These are phyloP conservation scores for Aphidoletes aphidimyza DNA, from an alignment of 2,888 invertebrate species.

Conservation along the genomic window DNA sequence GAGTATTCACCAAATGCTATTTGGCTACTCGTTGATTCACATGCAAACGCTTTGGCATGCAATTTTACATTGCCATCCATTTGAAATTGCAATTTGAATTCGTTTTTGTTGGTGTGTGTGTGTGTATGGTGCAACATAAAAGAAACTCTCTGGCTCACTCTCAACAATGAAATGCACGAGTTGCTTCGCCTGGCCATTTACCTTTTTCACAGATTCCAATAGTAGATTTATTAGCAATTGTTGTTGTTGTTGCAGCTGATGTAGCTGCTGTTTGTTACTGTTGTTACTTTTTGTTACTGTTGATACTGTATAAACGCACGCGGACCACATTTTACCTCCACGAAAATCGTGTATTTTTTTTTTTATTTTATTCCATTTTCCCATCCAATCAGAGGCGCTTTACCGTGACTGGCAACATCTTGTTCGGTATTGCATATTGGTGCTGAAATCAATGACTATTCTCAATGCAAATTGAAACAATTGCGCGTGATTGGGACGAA, in stretches of 20 bases:
- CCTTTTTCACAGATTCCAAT: constrained; percentile 23
- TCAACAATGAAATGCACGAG: constrained; percentile 36
- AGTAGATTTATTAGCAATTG: background rate
- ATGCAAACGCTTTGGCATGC: background rate
- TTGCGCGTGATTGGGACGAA: constrained; percentile 1
- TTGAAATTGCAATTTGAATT: no score
- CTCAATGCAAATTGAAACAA: constrained; percentile 36
- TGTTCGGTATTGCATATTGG: background rate
- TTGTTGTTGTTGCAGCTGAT: background rate
- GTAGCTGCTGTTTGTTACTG: no score
- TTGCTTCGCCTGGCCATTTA: constrained; percentile 4
- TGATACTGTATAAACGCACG: background rate
- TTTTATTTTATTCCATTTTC: background rate
- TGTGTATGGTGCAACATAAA: background rate
- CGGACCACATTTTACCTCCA: background rate
- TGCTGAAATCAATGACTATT: constrained; percentile 28
- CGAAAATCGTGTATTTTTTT: constrained; percentile 15
- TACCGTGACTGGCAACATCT: background rate
- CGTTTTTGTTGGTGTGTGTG: background rate
- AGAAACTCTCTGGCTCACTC: background rate
- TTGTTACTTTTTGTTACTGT: background rate
- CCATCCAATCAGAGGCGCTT: background rate
- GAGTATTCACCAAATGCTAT: constrained; percentile 10
- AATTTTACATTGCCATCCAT: no score
- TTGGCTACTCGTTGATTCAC: background rate